These are phyloP conservation scores for Heterohyrax brucei DNA, from an alignment of 2,797 vertebrate genomes.

Conservation along the genomic window DNA sequence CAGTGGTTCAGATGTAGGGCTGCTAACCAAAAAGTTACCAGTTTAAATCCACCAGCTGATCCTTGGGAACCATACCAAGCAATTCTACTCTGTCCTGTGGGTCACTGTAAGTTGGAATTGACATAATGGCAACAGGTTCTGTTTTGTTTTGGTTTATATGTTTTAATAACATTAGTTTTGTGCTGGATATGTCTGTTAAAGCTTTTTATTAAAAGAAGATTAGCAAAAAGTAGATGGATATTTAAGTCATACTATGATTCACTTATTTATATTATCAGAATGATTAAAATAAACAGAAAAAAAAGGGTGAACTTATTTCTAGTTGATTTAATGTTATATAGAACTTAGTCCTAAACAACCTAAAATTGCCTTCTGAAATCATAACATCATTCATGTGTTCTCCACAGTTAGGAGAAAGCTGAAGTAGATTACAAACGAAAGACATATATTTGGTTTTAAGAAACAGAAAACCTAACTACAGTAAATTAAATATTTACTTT, in stretches of 20 bases:
- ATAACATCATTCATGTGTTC: rapidly evolving
- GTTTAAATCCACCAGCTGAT: no score
- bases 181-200: neutral
- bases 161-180: slow-evolving; percentile 15
- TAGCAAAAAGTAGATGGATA: neutral
- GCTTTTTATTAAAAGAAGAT: neutral
- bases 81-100: no score
- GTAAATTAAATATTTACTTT: neutral
- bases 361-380: neutral
- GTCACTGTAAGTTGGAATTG: no score
- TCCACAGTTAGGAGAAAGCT: neutral
- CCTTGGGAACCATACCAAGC: no score
- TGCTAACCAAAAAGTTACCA: no score
- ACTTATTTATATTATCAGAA: neutral
- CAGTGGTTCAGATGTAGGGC: no score
- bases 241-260: neutral
- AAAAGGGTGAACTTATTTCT: neutral
- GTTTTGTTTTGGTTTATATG: no score
- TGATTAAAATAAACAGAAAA: neutral
- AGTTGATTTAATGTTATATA: neutral
- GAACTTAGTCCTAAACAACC: neutral
- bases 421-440: neutral
- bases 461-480: neutral
- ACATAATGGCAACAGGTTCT: no score
- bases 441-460: neutral